Conservation (phyloP, 2,888 invertebrate species). For the Tribolium freemani region DNA sequence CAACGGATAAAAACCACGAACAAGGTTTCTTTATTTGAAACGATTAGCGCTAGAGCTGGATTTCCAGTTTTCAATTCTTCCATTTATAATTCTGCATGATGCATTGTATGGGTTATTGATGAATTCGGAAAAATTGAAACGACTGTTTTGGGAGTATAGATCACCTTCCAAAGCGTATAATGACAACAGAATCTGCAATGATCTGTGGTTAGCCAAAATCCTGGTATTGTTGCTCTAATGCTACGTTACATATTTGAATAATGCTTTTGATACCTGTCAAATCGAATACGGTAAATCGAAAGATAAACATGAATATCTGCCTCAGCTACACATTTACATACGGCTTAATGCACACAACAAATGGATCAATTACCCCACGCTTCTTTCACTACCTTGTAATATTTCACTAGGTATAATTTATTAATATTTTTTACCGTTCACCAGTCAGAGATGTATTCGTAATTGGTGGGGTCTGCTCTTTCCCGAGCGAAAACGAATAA, state of each 20-base stretch:
- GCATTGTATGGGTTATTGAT: constrained; percentile 4
- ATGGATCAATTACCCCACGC: neutral
- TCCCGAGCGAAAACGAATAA: too few species aligned
- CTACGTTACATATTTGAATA: constrained; percentile 57
- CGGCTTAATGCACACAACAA: constrained; percentile 45
- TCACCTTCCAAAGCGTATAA: constrained; percentile 44
- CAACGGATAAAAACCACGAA: constrained; percentile 6
- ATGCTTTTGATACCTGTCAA: constrained; percentile 50
- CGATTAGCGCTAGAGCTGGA: neutral
- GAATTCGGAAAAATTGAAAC: constrained; percentile 22
- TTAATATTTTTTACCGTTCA: too few species aligned
- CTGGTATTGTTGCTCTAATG: constrained; percentile 55
- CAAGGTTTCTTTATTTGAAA: neutral
- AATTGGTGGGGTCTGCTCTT: too few species aligned
- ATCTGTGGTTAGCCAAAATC: constrained; percentile 59
- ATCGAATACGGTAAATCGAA: constrained; percentile 56
- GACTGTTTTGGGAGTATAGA: constrained; percentile 42
- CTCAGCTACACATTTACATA: constrained; percentile 47
- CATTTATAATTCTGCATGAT: constrained; percentile 9
- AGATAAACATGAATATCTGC: constrained; percentile 55
- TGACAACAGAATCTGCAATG: constrained; percentile 58
- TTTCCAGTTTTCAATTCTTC: constrained; percentile 12
- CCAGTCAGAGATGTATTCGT: too few species aligned
- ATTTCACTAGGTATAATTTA: too few species aligned
- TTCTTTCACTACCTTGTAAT: too few species aligned